Base-by-base conservation (phyloP, 1,140 invertebrate species). In the Ooceraea biroi region DNA sequence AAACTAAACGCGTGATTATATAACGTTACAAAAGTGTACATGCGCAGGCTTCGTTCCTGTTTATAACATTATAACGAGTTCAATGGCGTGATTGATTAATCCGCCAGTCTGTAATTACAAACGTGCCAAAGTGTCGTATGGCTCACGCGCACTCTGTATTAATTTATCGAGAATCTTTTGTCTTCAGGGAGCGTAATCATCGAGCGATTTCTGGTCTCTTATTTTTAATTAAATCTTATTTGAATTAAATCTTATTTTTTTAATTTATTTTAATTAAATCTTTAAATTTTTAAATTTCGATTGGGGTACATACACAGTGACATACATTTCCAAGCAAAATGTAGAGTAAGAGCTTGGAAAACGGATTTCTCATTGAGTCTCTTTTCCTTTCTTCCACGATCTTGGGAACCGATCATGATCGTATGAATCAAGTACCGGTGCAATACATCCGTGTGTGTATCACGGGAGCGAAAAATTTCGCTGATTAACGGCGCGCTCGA, bases 1-100 rank as follows among this genome's bases (percentile, higher is more conserved):
- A 14, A 66, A 66, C 14, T n/a, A 77, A 77, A 77, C 36, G 27
- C 36, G 17, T 41, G 30, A 77, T 77, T 77, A 66, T 65, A 50
- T 77, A 77, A 77, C 30, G 19, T 52, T 44, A 66, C 66, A 55
- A 77, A 66, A n/a, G n/a, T 77, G 50, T 60, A 74, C 14, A 30
- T 30, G 71, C 55, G 11, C 17, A 27, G 4, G n/a, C 14, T 60
- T 25, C 36, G 55, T 44, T 57, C 36, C 55, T 50, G 55, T 57
- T 30, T 22, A 10, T 7, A 19, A 46, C 41, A n/a, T 36, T 3
- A 36, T 36, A 44, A 27, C 30, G 10, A 4, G 30, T n/a, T 44
- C 30, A 46, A 60, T 44, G 14, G n/a, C 14, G 12, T 41, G 57
- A 57, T 73, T 73, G n/a, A 73, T 58, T 72, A 44, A 41, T 44